These are phyloP conservation scores for Brassicogethes aeneus DNA, from an alignment of 2,888 invertebrate species.

Conservation along the genomic window DNA sequence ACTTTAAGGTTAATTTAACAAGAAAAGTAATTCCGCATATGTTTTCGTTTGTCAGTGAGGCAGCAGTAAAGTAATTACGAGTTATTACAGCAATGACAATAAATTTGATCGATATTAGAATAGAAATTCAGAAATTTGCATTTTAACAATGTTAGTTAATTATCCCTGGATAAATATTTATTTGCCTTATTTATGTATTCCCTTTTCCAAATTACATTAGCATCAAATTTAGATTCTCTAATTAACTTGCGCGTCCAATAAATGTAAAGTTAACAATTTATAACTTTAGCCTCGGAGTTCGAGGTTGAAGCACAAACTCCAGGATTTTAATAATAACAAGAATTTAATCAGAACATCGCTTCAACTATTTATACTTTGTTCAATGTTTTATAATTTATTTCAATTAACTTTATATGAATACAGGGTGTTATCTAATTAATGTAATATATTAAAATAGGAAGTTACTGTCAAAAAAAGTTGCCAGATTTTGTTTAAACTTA, in stretches of 20 bases:
- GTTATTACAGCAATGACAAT: not conserved
- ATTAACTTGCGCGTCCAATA: constrained; percentile 14
- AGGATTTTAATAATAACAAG: not conserved
- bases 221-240: constrained; percentile 24
- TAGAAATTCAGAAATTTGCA: constrained; percentile 27
- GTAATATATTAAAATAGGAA: too few relatives aligned
- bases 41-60: too few relatives aligned
- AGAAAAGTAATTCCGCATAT: too few relatives aligned
- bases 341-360: not conserved
- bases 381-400: too few relatives aligned
- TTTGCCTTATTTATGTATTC: constrained; percentile 25
- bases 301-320: not conserved
- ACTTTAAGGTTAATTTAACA: too few relatives aligned
- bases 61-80: not conserved
- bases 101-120: constrained; percentile 1
- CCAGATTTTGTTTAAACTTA: too few relatives aligned
- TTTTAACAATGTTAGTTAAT: constrained; percentile 26
- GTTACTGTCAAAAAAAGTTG: too few relatives aligned
- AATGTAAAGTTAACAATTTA: not conserved
- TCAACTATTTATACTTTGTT: too few relatives aligned
- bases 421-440: too few relatives aligned
- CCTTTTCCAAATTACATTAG: constrained; percentile 24
- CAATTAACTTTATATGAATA: too few relatives aligned
- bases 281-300: not conserved
- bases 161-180: constrained; percentile 25